Conservation (phyloP, 2,113 vertebrate genomes). For the Sakesphorus luctuosus region DNA sequence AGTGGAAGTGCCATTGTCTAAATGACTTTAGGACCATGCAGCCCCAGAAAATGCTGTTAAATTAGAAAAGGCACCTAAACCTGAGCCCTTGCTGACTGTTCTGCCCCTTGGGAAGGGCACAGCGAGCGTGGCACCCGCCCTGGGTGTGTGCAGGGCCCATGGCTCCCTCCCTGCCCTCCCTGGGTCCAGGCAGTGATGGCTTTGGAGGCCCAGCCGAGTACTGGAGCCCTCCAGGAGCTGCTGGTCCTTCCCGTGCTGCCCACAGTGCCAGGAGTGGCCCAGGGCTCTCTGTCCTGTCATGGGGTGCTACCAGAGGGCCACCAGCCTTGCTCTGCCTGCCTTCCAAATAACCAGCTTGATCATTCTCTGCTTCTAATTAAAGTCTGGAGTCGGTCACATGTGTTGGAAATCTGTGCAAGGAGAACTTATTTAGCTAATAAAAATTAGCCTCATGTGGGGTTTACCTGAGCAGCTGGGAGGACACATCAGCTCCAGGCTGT, state of each 20-base stretch:
- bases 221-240: background rate
- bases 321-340: background rate
- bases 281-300: background rate
- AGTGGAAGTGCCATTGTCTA: background rate
- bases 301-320: background rate
- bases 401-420: background rate
- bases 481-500: background rate
- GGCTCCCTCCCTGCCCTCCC: background rate
- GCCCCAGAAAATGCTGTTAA: background rate
- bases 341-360: background rate
- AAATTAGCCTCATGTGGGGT: background rate
- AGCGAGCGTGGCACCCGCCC: accelerated
- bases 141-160: background rate
- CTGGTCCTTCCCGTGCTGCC: background rate
- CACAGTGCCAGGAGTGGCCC: too few species aligned
- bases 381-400: background rate
- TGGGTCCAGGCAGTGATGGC: background rate
- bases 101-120: background rate
- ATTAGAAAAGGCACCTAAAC: background rate
- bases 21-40: background rate
- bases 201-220: background rate
- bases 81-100: background rate
- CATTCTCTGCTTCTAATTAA: background rate
- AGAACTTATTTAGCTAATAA: background rate
- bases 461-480: background rate